phyloP scores from a whole-genome alignment of 2,797 vertebrate genomes.

The Vespertilio murinus region DNA sequence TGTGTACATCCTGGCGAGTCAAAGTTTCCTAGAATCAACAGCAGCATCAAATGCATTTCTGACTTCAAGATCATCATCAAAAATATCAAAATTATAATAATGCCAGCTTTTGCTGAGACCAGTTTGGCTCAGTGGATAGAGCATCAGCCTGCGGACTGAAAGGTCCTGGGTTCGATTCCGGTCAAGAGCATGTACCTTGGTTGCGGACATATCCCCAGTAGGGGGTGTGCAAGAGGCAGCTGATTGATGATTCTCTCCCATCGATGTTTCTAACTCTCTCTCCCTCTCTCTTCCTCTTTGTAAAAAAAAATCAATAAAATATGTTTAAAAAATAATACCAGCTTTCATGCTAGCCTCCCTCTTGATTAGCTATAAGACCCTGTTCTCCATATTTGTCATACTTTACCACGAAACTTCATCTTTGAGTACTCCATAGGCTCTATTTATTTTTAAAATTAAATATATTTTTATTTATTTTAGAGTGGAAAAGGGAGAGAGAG shows the following conservation, averaged over 20 bases:
- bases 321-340: neutral
- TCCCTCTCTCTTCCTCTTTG: too few relatives aligned
- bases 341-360: neutral
- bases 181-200: too few relatives aligned
- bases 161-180: too few relatives aligned
- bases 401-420: neutral
- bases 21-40: conserved; percentile 96
- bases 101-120: neutral
- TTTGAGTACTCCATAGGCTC: neutral
- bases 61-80: neutral
- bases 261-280: too few relatives aligned
- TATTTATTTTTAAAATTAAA: neutral
- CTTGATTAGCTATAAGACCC: neutral
- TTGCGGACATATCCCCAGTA: too few relatives aligned
- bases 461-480: too few relatives aligned
- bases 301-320: too few relatives aligned
- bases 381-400: neutral
- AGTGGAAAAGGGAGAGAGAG: too few relatives aligned
- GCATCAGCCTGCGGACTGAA: too few relatives aligned
- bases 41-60: conserved; percentile 86
- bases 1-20: conserved; percentile 97
- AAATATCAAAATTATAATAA: neutral
- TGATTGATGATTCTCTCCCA: too few relatives aligned
- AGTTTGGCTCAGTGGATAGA: too few relatives aligned
- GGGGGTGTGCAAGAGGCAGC: too few relatives aligned